phyloP scores from a whole-genome alignment of 2,797 vertebrate species.

The Etheostoma perlongum region DNA sequence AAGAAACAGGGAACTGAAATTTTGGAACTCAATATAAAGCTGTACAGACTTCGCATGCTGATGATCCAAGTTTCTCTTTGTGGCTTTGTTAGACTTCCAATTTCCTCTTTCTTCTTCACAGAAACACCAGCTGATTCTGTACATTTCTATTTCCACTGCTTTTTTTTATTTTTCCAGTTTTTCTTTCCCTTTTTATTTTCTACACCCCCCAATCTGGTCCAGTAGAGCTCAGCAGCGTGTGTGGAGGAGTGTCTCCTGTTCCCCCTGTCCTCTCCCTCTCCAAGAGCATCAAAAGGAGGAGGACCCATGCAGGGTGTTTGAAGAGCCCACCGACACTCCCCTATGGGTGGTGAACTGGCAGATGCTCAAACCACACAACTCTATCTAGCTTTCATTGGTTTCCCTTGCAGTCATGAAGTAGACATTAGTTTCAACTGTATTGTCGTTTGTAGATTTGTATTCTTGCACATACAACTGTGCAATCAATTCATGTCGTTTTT shows the following conservation, averaged over 20 bases:
- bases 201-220: constrained; percentile 58
- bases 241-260: constrained; percentile 79
- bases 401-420: constrained; percentile 48
- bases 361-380: constrained; percentile 85
- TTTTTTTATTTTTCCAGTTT: constrained; percentile 25
- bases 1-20: neutral
- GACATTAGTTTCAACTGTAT: constrained; percentile 43
- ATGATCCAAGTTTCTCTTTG: constrained; percentile 3
- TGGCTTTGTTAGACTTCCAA: neutral
- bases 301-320: constrained; percentile 84
- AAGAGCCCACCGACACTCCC: constrained; percentile 82
- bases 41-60: neutral
- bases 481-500: neutral
- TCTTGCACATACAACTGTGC: neutral
- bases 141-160: constrained; percentile 12
- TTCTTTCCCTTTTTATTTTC: constrained; percentile 40
- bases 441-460: constrained; percentile 34
- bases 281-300: constrained; percentile 85
- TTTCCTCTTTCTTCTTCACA: neutral
- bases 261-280: constrained; percentile 79
- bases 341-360: constrained; percentile 86
- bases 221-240: constrained; percentile 72
- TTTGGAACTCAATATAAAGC: neutral
- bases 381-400: constrained; percentile 75
- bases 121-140: constrained; percentile 8